These are phyloP conservation scores for Caenorhabditis inopinata DNA, from an alignment of 1,140 invertebrate genomes.

Conservation along the genomic window DNA sequence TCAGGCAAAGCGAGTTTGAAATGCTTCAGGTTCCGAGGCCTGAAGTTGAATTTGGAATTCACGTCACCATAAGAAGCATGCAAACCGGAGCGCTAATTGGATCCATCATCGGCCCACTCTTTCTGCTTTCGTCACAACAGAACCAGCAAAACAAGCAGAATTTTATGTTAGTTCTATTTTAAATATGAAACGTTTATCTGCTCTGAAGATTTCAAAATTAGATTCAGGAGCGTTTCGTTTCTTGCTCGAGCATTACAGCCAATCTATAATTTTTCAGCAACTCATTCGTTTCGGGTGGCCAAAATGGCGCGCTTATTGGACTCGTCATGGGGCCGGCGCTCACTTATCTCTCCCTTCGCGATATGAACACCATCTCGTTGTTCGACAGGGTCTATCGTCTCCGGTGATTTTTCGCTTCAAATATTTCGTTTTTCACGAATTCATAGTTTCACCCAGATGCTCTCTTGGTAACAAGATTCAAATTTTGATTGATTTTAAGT, in stretches of 20 bases:
- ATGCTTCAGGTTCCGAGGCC: constrained; percentile 51
- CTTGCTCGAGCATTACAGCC: no score
- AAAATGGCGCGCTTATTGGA: constrained; percentile 37
- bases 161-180: not conserved
- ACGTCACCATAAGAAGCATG: constrained; percentile 48
- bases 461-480: no score
- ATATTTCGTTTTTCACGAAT: not conserved
- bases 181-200: no score
- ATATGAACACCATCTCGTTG: constrained; percentile 46
- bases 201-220: not conserved
- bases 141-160: not conserved
- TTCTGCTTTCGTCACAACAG: not conserved
- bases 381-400: constrained; percentile 49
- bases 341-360: constrained; percentile 36
- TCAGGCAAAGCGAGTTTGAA: constrained; percentile 48
- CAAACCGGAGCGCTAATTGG: constrained; percentile 44
- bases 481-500: no score
- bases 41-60: constrained; percentile 48
- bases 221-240: no score
- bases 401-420: no score
- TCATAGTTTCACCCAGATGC: not conserved
- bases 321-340: constrained; percentile 41
- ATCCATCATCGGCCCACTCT: constrained; percentile 31
- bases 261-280: constrained; percentile 35
- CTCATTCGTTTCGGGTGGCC: constrained; percentile 41